Percentiles rank a stretch among this genome's conserved stretches.
Conservation (phyloP, 2,797 vertebrate species). For the Apogon hyalosoma region DNA sequence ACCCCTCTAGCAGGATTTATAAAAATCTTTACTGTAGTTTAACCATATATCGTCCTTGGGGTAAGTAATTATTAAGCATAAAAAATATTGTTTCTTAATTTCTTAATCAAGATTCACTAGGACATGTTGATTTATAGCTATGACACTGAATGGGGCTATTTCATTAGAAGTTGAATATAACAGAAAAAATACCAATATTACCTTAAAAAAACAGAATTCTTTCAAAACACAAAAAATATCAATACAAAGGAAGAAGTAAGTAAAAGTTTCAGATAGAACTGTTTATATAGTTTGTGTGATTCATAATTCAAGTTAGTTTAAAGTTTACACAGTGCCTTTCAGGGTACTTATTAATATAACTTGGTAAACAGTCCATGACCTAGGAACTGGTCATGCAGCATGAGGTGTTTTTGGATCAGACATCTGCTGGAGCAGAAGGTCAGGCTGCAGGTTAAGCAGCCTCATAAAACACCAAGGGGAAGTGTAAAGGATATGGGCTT, state of each 20-base stretch:
- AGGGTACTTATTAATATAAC: slow-evolving; percentile 2
- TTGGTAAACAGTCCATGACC: slow-evolving; percentile 43
- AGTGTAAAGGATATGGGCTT: slow-evolving; percentile 47
- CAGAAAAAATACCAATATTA: background rate
- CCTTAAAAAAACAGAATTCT: background rate
- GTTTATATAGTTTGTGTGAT: background rate
- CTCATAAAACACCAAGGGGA: slow-evolving; percentile 57
- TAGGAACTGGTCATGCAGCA: slow-evolving; percentile 31
- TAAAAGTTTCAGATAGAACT: background rate
- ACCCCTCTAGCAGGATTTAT: too few relatives aligned
- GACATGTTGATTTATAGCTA: background rate
- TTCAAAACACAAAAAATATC: background rate
- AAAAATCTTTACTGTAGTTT: too few relatives aligned
- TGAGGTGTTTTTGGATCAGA: slow-evolving; percentile 66
- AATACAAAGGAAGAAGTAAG: background rate
- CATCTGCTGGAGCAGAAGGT: slow-evolving; percentile 74
- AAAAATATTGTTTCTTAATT: too few relatives aligned
- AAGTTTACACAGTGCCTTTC: slow-evolving; percentile 3
- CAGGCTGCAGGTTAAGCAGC: slow-evolving; percentile 60
- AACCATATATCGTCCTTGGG: too few relatives aligned
- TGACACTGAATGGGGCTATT: background rate
- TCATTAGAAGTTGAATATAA: background rate
- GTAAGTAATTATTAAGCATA: too few relatives aligned
- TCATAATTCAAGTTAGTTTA: background rate
- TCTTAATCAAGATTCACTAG: too few relatives aligned